phyloP scores from a whole-genome alignment of 2,797 vertebrate species.

The Anguilla anguilla region DNA sequence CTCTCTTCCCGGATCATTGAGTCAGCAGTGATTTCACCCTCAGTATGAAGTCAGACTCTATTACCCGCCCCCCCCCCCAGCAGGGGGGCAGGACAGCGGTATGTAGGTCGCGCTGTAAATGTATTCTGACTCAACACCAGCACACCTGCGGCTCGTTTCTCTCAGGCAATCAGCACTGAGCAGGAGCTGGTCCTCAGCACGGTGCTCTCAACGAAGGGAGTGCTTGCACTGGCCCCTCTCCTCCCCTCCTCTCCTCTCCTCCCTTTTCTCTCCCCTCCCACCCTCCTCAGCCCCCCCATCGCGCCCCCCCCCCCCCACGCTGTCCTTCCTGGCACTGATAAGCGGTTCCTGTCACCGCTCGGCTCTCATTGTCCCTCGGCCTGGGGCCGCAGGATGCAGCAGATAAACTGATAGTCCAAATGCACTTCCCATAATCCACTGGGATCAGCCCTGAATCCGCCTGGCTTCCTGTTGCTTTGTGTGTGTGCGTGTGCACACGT shows the following conservation, averaged over 20 bases:
- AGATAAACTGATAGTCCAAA: slow-evolving; percentile 57
- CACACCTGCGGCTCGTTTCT: slow-evolving; percentile 23
- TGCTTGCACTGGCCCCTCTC: not conserved
- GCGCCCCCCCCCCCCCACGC: not conserved
- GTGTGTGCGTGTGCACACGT: not conserved
- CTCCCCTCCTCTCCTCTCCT: not conserved
- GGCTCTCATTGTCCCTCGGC: slow-evolving; percentile 40
- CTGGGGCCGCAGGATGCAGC: slow-evolving; percentile 50
- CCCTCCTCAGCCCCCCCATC: not conserved
- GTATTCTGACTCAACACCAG: slow-evolving; percentile 29
- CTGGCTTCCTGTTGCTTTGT: slow-evolving; percentile 57
- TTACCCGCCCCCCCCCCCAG: slow-evolving; percentile 57
- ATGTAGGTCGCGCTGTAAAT: slow-evolving; percentile 7
- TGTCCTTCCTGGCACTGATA: slow-evolving; percentile 6
- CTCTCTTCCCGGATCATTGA: slow-evolving; percentile 37
- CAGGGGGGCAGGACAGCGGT: slow-evolving; percentile 25
- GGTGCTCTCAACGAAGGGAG: not conserved
- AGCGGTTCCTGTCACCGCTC: slow-evolving; percentile 28
- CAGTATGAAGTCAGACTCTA: slow-evolving; percentile 71
- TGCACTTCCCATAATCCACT: slow-evolving; percentile 65
- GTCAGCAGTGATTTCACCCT: slow-evolving; percentile 66
- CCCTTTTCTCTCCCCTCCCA: too few relatives aligned
- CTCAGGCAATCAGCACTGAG: not conserved
- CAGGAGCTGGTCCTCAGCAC: not conserved
- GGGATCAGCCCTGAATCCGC: slow-evolving; percentile 62